These are phyloP conservation scores for Sarcophilus harrisii DNA, from an alignment of 2,797 vertebrate genomes.

Conservation along the genomic window DNA sequence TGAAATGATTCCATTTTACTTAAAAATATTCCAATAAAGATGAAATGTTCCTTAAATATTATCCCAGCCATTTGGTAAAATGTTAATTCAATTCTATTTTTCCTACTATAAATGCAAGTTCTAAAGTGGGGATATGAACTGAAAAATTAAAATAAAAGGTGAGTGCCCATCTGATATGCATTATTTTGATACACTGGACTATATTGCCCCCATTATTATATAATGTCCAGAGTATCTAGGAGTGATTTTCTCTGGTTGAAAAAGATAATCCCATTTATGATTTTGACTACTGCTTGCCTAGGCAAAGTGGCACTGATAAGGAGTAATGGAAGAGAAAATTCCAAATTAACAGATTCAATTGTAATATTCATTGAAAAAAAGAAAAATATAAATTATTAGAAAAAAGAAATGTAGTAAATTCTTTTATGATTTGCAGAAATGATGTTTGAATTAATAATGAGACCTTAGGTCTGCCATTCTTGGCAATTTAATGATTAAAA, in stretches of 20 bases:
- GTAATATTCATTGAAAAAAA: no score
- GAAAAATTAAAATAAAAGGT: constrained; percentile 33
- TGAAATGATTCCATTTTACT: not conserved
- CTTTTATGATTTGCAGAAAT: no score
- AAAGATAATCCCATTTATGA: not conserved
- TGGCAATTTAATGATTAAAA: no score
- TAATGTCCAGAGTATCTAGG: not conserved
- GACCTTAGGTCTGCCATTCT: no score
- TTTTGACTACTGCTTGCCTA: not conserved
- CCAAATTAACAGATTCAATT: not conserved
- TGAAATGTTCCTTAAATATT: constrained; percentile 5
- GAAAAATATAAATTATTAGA: no score
- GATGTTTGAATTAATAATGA: no score
- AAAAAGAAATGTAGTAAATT: no score
- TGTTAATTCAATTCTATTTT: constrained; percentile 31
- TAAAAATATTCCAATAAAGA: not conserved
- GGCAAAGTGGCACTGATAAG: not conserved
- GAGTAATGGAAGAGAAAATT: not conserved
- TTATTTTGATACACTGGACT: not conserved
- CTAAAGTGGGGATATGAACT: not conserved
- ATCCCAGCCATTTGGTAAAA: constrained; percentile 3
- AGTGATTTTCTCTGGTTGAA: not conserved
- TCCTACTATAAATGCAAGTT: constrained; percentile 12
- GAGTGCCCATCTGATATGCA: constrained; percentile 27
- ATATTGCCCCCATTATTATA: not conserved